Conservation (phyloP, 2,113 vertebrate species). For the Nanger granti region DNA sequence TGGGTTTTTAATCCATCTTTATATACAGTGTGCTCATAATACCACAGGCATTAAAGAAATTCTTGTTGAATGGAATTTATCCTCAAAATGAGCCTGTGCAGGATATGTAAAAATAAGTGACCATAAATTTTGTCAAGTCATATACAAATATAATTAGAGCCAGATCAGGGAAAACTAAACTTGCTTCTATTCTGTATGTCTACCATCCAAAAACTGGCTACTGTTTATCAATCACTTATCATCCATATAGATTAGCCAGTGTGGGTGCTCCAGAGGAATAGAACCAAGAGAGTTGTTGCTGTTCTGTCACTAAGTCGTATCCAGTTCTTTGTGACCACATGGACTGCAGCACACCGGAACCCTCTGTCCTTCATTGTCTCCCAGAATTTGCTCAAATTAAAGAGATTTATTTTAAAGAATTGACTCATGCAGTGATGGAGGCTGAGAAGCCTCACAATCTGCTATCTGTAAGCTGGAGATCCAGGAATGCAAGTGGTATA, state of each 20-base stretch:
- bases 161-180: neutral
- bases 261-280: neutral
- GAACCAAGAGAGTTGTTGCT: neutral
- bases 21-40: neutral
- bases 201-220: neutral
- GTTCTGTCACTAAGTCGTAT: rapidly evolving
- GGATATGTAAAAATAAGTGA: neutral
- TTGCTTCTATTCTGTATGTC: neutral
- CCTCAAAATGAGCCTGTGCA: neutral
- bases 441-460: neutral
- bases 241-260: neutral
- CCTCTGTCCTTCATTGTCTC: neutral
- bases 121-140: neutral
- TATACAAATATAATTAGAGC: neutral
- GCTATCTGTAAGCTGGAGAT: neutral
- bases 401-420: neutral
- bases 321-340: neutral
- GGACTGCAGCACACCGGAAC: neutral
- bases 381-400: neutral
- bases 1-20: neutral
- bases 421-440: neutral
- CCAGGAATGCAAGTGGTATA: neutral
- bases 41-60: neutral
- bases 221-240: neutral
- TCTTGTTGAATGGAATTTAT: neutral